phyloP scores from a whole-genome alignment of 2,113 vertebrate species.

The Gymnorhina tibicen region DNA sequence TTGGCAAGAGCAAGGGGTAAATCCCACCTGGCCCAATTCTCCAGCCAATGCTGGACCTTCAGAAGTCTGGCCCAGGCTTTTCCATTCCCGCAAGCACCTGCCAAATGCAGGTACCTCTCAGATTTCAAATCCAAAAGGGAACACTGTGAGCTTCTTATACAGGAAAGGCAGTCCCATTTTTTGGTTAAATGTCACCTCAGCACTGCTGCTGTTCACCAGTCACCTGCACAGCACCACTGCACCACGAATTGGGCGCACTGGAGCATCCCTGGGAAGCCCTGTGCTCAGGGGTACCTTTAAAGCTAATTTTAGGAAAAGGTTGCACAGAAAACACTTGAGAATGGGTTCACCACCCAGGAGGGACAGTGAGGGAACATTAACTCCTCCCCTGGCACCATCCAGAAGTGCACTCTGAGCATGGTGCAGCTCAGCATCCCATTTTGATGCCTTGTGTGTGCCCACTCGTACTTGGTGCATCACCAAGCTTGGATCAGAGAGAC shows the following conservation, averaged over 20 bases:
- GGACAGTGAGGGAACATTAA: neutral
- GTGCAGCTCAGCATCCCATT: neutral
- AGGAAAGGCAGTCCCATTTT: neutral
- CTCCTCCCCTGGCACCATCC: neutral
- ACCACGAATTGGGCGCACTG: accelerated
- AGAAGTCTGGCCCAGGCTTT: conserved; percentile 21
- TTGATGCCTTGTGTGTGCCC: neutral
- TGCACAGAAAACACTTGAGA: neutral
- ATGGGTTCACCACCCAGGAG: neutral
- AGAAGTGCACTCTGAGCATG: neutral
- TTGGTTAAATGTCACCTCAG: neutral
- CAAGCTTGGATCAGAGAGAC: neutral
- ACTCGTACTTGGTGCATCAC: neutral
- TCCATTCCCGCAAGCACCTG: neutral
- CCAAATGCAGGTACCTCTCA: neutral
- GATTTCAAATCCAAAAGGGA: neutral
- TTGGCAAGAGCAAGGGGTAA: conserved; percentile 28
- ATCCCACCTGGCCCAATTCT: neutral
- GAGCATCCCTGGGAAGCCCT: neutral
- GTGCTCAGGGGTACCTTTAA: neutral
- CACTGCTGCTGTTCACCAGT: neutral
- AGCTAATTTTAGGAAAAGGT: neutral
- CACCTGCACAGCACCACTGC: neutral
- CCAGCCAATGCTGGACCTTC: neutral
- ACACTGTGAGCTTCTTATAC: neutral